Base-by-base conservation (phyloP, 2,113 vertebrate species). In the Rhinolophus sinicus region DNA sequence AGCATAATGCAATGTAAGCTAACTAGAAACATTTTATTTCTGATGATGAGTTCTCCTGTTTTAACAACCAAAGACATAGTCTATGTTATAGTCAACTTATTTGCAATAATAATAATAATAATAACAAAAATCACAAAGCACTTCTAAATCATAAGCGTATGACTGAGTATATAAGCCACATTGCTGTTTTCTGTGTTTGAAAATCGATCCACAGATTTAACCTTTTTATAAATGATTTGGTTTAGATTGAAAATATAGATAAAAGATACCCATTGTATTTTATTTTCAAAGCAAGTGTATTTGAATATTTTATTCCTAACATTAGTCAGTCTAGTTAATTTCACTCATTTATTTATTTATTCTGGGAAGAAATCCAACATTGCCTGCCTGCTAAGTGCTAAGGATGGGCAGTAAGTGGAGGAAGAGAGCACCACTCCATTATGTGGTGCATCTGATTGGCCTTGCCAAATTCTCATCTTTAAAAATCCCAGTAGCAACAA, bases 271-370 rank as follows among this genome's bases (percentile, higher is more conserved):
- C 35, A 30, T 54, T 82, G 13, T 95, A 65, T 91, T 95, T 75
- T 91, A n/a, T n/a, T 33, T 24, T 35, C 26, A 78, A 86, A 77
- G n/a, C 44, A 54, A 88, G 28, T 73, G 3, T 18, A 75, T 62
- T 87, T 75, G 52, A 84, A 76, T 81, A 67, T 77, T 89, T 88
- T 83, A 56, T 92, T 81, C 81, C 58, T 88, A 83, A 62, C n/a
- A 54, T 91, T 83, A 80, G 40, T 88, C 22, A 73, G 0, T 80
- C 52, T 52, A 96, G 9, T 75, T 73, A 54, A 67, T 82, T 65
- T 88, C 15, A 97, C 11, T 81, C 21, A 56, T 19, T 50, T 67
- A 33, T 16, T 93, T 21, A 50, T 84, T 95, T 22, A 54, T 64
- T 94, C 30, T 50, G 56, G 21, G 83, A 95, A 67, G 33, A 94